A percentile compares a stretch with the other conserved stretches of the same genome.
phyloP scores from a whole-genome alignment of 2,797 vertebrate genomes.

The Carcharodon carcharias region DNA sequence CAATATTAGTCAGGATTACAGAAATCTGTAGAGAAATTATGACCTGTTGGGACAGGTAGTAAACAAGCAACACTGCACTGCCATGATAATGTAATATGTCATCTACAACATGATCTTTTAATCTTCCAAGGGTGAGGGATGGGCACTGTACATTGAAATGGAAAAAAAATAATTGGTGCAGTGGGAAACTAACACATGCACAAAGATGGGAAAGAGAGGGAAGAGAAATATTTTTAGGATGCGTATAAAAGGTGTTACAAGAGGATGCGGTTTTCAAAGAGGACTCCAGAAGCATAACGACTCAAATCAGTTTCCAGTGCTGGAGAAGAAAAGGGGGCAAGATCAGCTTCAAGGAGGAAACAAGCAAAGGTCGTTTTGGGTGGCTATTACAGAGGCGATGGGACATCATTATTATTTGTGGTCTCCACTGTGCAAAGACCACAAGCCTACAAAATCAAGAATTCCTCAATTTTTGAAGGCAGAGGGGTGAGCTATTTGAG shows the following conservation, averaged over 20 bases:
- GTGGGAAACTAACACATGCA: not conserved
- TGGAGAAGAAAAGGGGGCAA: not conserved
- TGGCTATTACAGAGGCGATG: not conserved
- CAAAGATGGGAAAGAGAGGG: not conserved
- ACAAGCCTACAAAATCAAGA: not conserved
- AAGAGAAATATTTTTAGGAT: not conserved
- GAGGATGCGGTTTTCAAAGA: not conserved
- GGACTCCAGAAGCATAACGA: not conserved
- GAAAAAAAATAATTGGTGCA: not conserved
- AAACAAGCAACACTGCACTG: not conserved
- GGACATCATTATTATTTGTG: not conserved
- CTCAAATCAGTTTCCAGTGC: not conserved
- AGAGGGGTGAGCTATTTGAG: not conserved
- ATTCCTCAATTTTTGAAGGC: not conserved
- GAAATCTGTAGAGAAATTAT: not conserved
- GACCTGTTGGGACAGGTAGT: not conserved
- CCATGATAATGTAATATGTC: not conserved
- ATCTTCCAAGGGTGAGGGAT: not conserved
- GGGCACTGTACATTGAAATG: not conserved
- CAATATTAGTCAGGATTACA: not conserved
- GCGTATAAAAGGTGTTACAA: not conserved
- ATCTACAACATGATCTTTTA: not conserved
- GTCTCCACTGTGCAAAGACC: not conserved
- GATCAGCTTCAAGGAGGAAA: not conserved
- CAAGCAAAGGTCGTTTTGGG: not conserved